Base-by-base conservation (phyloP, 1,140 invertebrate genomes). In the Cephus cinctus region DNA sequence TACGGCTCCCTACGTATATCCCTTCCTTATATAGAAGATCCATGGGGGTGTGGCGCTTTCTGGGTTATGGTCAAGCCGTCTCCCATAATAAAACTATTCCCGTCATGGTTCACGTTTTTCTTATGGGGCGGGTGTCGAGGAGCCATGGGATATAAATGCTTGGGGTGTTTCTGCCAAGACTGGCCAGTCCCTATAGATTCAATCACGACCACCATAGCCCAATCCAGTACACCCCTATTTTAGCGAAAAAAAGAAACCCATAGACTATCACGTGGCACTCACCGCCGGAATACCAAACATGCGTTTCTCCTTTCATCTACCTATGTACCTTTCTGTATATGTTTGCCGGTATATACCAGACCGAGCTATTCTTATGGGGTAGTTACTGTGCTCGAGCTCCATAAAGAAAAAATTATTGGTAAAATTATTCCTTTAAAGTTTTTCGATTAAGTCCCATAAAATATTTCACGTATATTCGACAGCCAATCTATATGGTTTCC, bases 181-280 rank as follows among this genome's bases (percentile, higher is more conserved):
- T 41, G 39, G 21, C 4, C 39, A 19, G 36, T 15, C 34, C 34
- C 15, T 36, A 36, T 52, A 50, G 53, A 59, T 59, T 59, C 53
- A 59, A 59, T 59, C 57, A 59, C 57, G 50, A 56, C 52, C 41
- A 21, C 35, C 18, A 30, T 16, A 16, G 50, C 49, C 27, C n/a
- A 12, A 9, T 40, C 34, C 42, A 25, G 35, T 32, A 21, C 36
- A 9, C 2, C 35, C 35, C 35, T 18, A n/a, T 20, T 20, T n/a
- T n/a, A n/a, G n/a, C n/a, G n/a, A n/a, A n/a, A n/a, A n/a, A n/a
- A n/a, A n/a, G n/a, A n/a, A n/a, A n/a, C n/a, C n/a, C n/a, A n/a
- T n/a, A n/a, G n/a, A n/a, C n/a, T n/a, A n/a, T n/a, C n/a, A n/a
- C 14, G 22, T 8, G 19, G 23, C 44, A 47, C 35, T 50, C 53